phyloP scores from a whole-genome alignment of 2,113 vertebrate species.

The Recurvirostra avosetta region DNA sequence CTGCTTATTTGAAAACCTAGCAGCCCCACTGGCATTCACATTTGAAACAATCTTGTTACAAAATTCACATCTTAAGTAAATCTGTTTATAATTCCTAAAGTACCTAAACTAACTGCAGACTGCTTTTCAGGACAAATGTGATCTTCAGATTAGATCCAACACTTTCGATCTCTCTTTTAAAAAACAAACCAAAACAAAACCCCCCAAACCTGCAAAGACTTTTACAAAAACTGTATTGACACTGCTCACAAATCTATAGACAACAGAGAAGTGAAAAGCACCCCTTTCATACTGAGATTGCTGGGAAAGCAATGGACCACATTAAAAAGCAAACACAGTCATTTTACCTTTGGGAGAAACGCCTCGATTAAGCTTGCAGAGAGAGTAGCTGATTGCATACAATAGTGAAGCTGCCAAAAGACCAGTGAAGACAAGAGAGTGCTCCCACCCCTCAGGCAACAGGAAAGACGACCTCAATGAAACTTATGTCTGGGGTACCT shows the following conservation, averaged over 20 bases:
- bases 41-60: background rate
- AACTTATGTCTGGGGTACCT: background rate
- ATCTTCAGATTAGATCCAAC: background rate
- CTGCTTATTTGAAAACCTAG: background rate
- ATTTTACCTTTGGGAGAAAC: constrained; percentile 9
- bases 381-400: background rate
- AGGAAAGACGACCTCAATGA: background rate
- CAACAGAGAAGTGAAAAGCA: background rate
- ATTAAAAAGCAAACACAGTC: constrained; percentile 15
- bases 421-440: background rate
- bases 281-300: background rate
- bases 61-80: background rate
- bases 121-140: background rate
- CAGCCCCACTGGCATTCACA: background rate
- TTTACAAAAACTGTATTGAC: background rate
- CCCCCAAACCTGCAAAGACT: background rate
- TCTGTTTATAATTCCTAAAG: background rate
- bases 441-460: background rate
- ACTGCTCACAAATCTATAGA: background rate
- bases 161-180: background rate
- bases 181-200: background rate
- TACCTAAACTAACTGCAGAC: background rate
- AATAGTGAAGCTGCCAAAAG: background rate
- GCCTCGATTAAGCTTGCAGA: constrained; percentile 1
- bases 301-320: background rate